Evolutionary conservation across 1,140 invertebrate species (phyloP).

Genomic region (Cherax quadricarinatus): DNA sequence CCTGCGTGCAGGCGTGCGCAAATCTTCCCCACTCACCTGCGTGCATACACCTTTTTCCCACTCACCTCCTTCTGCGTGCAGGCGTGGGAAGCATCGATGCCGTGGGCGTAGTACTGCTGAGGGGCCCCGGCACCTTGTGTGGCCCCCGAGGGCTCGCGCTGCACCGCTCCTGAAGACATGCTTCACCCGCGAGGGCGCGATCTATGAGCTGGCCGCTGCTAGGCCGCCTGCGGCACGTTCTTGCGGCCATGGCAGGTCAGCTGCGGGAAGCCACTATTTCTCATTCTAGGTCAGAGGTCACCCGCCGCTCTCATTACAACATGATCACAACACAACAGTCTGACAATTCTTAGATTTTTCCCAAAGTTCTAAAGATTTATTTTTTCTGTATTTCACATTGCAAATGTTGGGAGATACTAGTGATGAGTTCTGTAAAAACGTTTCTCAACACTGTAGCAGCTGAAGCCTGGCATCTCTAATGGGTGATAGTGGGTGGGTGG

Average conservation of each 20-base stretch:
- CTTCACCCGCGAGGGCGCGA: background rate
- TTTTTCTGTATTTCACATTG: too few species aligned
- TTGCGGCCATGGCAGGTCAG: background rate
- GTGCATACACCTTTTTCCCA: background rate
- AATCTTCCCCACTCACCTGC: background rate
- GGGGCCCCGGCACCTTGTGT: slow-evolving; percentile 10
- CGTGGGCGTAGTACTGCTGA: slow-evolving; percentile 45
- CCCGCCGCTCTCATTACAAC: background rate
- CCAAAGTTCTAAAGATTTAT: too few species aligned
- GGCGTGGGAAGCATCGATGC: slow-evolving; percentile 7
- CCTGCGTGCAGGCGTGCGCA: too few species aligned
- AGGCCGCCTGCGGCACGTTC: background rate
- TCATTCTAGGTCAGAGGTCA: slow-evolving; percentile 39
- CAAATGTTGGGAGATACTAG: too few species aligned
- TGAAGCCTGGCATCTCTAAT: background rate
- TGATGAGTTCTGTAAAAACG: too few species aligned
- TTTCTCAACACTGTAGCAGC: background rate
- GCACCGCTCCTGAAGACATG: slow-evolving; percentile 56
- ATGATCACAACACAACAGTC: background rate
- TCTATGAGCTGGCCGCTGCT: background rate
- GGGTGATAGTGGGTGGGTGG: background rate
- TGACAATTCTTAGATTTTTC: too few species aligned
- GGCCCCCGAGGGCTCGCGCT: slow-evolving; percentile 48
- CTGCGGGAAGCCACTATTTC: background rate
- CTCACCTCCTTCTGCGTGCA: slow-evolving; percentile 55